phyloP scores from a whole-genome alignment of 2,113 vertebrate genomes.

The Antechinus stuartii region DNA sequence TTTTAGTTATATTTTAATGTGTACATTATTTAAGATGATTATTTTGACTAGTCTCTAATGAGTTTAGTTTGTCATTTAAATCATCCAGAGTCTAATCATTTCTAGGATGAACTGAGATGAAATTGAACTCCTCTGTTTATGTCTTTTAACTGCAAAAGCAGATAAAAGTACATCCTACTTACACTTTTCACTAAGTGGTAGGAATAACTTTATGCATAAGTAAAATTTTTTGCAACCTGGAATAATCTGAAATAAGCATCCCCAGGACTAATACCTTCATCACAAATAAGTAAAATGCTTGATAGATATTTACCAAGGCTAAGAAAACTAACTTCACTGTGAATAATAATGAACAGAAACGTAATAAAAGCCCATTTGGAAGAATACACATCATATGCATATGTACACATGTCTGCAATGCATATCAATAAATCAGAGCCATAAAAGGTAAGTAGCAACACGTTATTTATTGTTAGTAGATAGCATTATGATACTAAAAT shows the following conservation, averaged over 20 bases:
- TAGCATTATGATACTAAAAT: not conserved
- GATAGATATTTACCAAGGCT: not conserved
- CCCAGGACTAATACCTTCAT: not conserved
- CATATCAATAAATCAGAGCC: not conserved
- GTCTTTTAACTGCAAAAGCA: not conserved
- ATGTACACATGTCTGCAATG: not conserved
- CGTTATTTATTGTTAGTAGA: not conserved
- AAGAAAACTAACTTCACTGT: not conserved
- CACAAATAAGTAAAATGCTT: constrained; percentile 8
- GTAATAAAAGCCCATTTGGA: not conserved
- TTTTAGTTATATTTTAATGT: not conserved
- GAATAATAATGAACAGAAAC: not conserved
- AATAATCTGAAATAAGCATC: not conserved
- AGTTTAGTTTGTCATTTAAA: not conserved
- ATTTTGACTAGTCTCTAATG: not conserved
- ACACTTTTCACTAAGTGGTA: not conserved
- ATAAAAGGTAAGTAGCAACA: not conserved
- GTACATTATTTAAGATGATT: not conserved
- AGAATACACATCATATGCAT: not conserved
- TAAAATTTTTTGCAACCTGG: not conserved
- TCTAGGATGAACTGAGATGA: not conserved
- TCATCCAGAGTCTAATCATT: not conserved
- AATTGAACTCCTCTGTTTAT: not conserved
- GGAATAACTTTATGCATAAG: not conserved
- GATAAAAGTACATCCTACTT: not conserved